Base-by-base conservation (phyloP, 2,113 vertebrate species). In the Poeciliopsis retropinna region DNA sequence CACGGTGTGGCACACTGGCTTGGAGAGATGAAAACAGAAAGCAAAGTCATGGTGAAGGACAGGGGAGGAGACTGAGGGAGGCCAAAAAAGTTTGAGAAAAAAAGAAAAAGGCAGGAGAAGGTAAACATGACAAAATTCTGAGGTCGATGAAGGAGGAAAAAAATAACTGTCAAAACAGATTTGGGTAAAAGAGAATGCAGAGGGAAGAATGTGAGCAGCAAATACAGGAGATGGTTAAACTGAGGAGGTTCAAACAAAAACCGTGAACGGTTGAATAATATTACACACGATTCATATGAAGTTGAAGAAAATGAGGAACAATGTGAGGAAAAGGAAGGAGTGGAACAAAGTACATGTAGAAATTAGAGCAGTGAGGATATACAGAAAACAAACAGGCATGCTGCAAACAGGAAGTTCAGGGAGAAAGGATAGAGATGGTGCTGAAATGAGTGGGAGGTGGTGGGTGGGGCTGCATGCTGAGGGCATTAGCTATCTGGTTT, bases 401-500 rank as follows among this genome's bases (percentile, higher is more conserved):
- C 64, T 75, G 83, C 63, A 84, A 89, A 71, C 27, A 84, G 76
- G 62, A 34, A 82, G 70, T 64, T 79, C 60, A 37, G 41, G 73
- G 78, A 65, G 69, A 62, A 34, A 68, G 44, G 73, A 78, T 70
- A 79, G 67, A 64, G 79, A 31, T 71, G 79, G 75, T 78, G 85
- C 81, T 80, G 83, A 84, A 81, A 85, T 79, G 86, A 85, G 84
- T 68, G 73, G 80, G 64, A 11, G 31, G 17, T 64, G 31, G 28
- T 29, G 27, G 27, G 22, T 12, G 25, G 34, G 64, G 34, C 6
- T 1, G 9, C 22, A 3, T 34, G 67, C 79, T 80, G 86, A 84
- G 81, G 86, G 86, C 87, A 89, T 87, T 90, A 88, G 87, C 76
- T 86, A 85, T 90, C 89, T 86, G 89, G 87, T 90, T 92, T 91